A percentile compares a stretch with the other conserved stretches of the same genome.
These are phyloP conservation scores for Chalcis sispes DNA, from an alignment of 2,888 invertebrate species.

Conservation along the genomic window DNA sequence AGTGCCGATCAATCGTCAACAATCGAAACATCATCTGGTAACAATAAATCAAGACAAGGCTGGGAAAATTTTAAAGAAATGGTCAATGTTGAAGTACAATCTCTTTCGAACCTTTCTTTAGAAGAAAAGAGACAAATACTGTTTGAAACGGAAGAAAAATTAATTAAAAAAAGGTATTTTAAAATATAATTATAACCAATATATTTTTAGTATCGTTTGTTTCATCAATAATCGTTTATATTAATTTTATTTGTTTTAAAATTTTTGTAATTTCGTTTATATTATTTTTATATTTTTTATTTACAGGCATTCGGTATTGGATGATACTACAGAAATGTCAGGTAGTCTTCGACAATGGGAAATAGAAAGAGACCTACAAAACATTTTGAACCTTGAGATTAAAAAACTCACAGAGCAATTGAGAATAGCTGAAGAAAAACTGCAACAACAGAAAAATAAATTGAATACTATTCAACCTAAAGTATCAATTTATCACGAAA, in stretches of 20 bases:
- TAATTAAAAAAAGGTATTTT: conserved; percentile 68
- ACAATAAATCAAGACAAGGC: conserved; percentile 10
- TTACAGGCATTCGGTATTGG: conserved; percentile 70
- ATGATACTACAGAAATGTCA: conserved; percentile 72
- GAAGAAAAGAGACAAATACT: conserved; percentile 62
- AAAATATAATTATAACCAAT: background rate
- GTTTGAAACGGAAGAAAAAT: conserved; percentile 65
- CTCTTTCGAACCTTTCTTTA: conserved; percentile 59
- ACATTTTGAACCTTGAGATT: conserved; percentile 66
- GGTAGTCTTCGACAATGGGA: conserved; percentile 70
- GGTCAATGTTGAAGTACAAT: conserved; percentile 62
- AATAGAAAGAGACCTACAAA: conserved; percentile 69
- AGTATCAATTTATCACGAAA: conserved; percentile 66
- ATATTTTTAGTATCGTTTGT: background rate
- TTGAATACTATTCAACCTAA: conserved; percentile 67
- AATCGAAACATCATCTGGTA: background rate
- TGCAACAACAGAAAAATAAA: conserved; percentile 67
- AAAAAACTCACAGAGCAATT: conserved; percentile 68
- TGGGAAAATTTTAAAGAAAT: conserved; percentile 63
- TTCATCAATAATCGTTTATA: background rate
- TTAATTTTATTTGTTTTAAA: conserved; percentile 2
- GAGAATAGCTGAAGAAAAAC: conserved; percentile 66
- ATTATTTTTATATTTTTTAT: conserved; percentile 9
- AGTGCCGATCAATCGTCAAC: background rate
- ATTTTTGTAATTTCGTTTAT: background rate